A percentile compares a stretch with the other conserved stretches of the same genome.
Conservation (phyloP, 2,113 vertebrate genomes). For the Hemibagrus wyckioides region DNA sequence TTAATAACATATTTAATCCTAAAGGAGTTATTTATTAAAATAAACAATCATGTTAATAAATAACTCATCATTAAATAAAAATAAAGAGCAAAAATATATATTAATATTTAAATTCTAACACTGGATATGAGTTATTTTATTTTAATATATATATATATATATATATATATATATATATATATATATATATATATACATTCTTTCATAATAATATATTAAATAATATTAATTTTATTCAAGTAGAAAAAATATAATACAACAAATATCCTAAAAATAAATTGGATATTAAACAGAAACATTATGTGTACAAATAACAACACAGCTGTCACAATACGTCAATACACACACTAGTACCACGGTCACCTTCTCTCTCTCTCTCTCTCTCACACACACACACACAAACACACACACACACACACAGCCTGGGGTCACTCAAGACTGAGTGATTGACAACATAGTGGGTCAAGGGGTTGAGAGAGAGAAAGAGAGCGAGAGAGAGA, state of each 20-base stretch:
- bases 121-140: background rate
- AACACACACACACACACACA: slow-evolving; percentile 5
- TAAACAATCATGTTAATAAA: background rate
- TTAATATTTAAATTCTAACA: background rate
- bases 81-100: too few relatives aligned
- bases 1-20: background rate
- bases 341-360: background rate
- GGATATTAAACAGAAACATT: background rate
- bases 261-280: background rate
- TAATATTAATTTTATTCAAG: background rate
- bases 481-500: background rate
- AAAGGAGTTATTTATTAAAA: background rate
- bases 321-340: background rate
- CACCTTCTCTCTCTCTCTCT: background rate
- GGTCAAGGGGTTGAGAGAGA: slow-evolving; percentile 26
- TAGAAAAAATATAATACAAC: background rate
- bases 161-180: too few relatives aligned
- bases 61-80: background rate
- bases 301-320: background rate
- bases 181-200: too few relatives aligned
- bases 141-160: too few relatives aligned
- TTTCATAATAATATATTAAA: too few relatives aligned
- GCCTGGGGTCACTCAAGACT: slow-evolving; percentile 34
- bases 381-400: background rate
- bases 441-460: slow-evolving; percentile 39